phyloP scores from a whole-genome alignment of 1,140 invertebrate genomes.

The Calliopsis andreniformis region DNA sequence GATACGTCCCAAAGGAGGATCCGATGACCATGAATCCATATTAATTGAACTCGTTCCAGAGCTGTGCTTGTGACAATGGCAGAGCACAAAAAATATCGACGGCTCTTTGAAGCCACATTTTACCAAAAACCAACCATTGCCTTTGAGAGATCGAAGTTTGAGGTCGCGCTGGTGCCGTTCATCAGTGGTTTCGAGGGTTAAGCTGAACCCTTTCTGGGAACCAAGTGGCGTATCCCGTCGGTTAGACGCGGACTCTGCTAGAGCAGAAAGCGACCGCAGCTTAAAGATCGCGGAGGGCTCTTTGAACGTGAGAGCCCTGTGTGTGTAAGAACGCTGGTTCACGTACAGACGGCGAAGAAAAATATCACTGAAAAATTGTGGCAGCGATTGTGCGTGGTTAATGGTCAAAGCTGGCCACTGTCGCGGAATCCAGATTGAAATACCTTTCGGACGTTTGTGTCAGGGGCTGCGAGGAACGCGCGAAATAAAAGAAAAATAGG shows the following conservation, averaged over 20 bases:
- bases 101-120: too few relatives aligned
- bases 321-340: not conserved
- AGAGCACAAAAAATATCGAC: too few relatives aligned
- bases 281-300: too few relatives aligned
- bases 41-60: too few relatives aligned
- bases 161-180: not conserved
- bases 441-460: not conserved
- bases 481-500: not conserved
- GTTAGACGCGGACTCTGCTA: not conserved
- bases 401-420: not conserved
- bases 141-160: not conserved
- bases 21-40: too few relatives aligned
- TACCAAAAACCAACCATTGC: too few relatives aligned
- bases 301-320: too few relatives aligned
- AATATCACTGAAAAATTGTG: not conserved
- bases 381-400: not conserved
- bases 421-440: not conserved
- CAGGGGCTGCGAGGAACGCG: not conserved
- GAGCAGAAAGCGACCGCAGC: too few relatives aligned
- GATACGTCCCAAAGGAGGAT: too few relatives aligned
- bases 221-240: not conserved
- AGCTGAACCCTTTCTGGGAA: not conserved
- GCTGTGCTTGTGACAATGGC: too few relatives aligned
- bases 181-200: constrained; percentile 12
- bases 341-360: not conserved